phyloP scores from a whole-genome alignment of 2,888 invertebrate genomes.

The Protonemura montana region DNA sequence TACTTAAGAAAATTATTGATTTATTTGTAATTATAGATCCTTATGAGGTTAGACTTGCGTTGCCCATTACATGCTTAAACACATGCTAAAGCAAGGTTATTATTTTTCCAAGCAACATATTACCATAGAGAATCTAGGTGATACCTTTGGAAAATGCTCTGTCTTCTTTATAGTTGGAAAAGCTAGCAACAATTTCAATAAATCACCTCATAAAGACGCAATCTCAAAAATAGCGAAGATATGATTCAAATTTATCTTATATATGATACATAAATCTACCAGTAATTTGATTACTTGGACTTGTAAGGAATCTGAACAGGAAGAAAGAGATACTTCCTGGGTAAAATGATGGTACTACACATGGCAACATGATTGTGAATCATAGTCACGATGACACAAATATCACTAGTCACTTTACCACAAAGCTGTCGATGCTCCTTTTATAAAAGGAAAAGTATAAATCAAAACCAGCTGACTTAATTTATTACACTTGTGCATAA shows the following conservation, averaged over 20 bases:
- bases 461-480: not conserved
- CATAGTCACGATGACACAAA: not conserved
- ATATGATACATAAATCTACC: not conserved
- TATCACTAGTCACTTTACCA: not conserved
- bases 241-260: not conserved
- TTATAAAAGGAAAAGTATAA: not conserved
- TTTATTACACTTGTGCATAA: not conserved
- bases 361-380: not conserved
- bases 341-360: not conserved
- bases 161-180: not conserved
- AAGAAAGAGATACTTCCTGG: not conserved
- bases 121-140: no score
- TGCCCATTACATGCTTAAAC: not conserved
- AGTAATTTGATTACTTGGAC: not conserved
- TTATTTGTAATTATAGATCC: not conserved
- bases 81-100: not conserved
- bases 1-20: not conserved
- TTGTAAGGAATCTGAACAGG: not conserved
- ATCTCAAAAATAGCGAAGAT: not conserved
- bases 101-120: not conserved
- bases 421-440: not conserved
- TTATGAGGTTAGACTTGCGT: not conserved
- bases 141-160: not conserved
- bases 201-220: not conserved
- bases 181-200: not conserved